Conservation (phyloP, 2,888 invertebrate species). For the Ormyrus thymus region DNA sequence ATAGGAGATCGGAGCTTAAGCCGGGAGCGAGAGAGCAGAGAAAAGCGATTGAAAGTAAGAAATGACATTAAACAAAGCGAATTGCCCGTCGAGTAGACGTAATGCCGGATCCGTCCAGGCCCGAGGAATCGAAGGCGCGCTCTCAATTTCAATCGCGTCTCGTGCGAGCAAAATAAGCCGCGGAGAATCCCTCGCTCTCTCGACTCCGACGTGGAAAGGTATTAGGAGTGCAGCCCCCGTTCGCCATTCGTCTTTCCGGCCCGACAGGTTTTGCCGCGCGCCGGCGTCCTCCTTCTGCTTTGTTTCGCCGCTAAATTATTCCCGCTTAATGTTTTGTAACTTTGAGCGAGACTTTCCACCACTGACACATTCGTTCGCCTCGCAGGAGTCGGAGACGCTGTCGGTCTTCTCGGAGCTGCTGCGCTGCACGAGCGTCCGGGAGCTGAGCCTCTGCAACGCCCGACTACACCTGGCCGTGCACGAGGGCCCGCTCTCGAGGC, state of each 20-base stretch:
- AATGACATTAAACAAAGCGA: slow-evolving; percentile 42
- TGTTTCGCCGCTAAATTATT: neutral
- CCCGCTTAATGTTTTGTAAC: neutral
- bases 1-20: neutral
- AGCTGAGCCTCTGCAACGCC: slow-evolving; percentile 77
- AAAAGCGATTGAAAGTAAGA: slow-evolving; percentile 42
- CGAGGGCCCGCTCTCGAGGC: slow-evolving; percentile 72
- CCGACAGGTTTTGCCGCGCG: neutral
- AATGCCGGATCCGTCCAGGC: neutral
- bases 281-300: neutral
- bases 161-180: slow-evolving; percentile 32
- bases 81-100: neutral
- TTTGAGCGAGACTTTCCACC: no score
- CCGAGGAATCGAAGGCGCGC: slow-evolving; percentile 2
- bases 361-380: no score
- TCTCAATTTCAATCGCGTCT: slow-evolving; percentile 52
- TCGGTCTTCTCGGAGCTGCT: slow-evolving; percentile 76
- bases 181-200: slow-evolving; percentile 13
- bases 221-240: neutral
- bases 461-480: slow-evolving; percentile 76
- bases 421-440: slow-evolving; percentile 76
- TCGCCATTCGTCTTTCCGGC: neutral
- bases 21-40: neutral
- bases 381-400: slow-evolving; percentile 75
- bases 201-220: neutral